Base-by-base conservation (phyloP, 2,888 invertebrate genomes). In the Limnephilus lunatus region DNA sequence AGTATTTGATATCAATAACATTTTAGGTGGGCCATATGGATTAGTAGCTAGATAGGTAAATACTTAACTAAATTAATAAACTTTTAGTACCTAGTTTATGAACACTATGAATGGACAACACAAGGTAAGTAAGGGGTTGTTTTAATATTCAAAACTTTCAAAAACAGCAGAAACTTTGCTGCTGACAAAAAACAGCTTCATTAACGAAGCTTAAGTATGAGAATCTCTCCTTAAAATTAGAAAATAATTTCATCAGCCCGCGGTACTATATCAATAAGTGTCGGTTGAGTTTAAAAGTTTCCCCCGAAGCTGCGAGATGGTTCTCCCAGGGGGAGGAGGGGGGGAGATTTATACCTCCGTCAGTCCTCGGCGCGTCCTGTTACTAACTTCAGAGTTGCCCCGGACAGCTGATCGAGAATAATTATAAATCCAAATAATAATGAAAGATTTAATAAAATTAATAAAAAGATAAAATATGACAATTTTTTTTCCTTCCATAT, bases 201-300 rank as follows among this genome's bases (percentile, higher is more conserved):
- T 83, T 83, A 83, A 83, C 83, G 35, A 35, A 39, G 25, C 83
- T 83, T 32, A 35, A 39, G 35, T 35, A 68, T 25, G 68, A 68
- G 68, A 68, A 35, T 83, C 35, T 44, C 86, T 86, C 15, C 48
- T 35, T 44, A 86, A 86, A 86, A 48, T 86, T 35, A 89, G 81
- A 81, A 89, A 35, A 81, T 39, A 81, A 81, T 89, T 89, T 90
- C 90, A 48, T 82, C 83, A 68, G 90, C 48, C 35, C 25, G 82
- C 91, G 81, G 92, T 85, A 92, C 89, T 93, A 92, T 93, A 93
- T 93, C 93, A 92, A 93, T 92, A 91, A 92, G 92, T 93, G 93
- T 92, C 92, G 85, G 92, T 88, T 80, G 92, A 93, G 92, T 93
- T 92, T 92, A 93, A 93, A 93, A 93, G 89, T 93, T 92, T 90